Evolutionary conservation across 2,113 vertebrate species (phyloP).

Genomic region (Panthera leo): DNA sequence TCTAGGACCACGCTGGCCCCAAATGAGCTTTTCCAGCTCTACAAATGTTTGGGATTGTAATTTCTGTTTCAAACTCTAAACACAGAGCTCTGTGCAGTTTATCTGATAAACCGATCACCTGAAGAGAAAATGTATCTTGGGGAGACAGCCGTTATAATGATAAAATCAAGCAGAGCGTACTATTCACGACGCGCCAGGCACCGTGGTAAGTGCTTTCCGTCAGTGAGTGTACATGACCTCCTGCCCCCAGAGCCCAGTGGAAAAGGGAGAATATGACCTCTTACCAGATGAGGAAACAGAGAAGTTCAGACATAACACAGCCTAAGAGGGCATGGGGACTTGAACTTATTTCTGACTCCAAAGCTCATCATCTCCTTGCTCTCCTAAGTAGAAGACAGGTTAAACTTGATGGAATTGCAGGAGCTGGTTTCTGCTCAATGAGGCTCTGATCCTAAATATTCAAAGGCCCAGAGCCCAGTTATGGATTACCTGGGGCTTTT

Average conservation of each 20-base stretch:
- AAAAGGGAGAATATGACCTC: not conserved
- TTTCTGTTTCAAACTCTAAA: not conserved
- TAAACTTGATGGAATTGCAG: fast-evolving
- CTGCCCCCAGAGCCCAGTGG: not conserved
- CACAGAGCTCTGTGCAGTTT: not conserved
- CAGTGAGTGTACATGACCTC: fast-evolving
- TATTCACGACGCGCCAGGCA: fast-evolving
- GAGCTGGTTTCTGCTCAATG: not conserved
- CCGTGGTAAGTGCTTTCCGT: fast-evolving
- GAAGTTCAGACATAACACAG: not conserved
- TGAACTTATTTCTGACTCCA: not conserved
- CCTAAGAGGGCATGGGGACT: too few relatives aligned
- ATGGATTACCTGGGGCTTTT: not conserved
- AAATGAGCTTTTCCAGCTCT: not conserved
- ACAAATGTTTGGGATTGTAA: too few relatives aligned
- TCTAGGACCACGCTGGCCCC: fast-evolving
- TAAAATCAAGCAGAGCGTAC: too few relatives aligned
- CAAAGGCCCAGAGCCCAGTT: not conserved
- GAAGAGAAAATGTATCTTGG: not conserved
- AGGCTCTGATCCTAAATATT: not conserved
- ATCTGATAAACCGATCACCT: not conserved
- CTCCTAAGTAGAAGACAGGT: not conserved
- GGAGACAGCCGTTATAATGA: not conserved
- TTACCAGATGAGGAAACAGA: not conserved
- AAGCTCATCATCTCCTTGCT: not conserved